Evolutionary conservation across 2,797 vertebrate genomes (phyloP).

Genomic region (Pantherophis alleghaniensis): DNA sequence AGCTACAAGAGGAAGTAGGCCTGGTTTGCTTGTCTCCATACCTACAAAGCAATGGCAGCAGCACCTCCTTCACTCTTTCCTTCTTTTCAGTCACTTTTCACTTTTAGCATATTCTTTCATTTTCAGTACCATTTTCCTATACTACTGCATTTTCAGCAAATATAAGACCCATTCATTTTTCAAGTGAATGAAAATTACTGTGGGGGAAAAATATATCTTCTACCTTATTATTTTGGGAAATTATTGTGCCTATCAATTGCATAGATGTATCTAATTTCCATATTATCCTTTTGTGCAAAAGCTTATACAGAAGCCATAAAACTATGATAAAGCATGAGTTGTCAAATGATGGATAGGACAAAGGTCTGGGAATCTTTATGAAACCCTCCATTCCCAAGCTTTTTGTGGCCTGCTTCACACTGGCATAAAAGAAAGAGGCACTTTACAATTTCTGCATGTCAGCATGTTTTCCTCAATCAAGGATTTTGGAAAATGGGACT

Average conservation of each 20-base stretch:
- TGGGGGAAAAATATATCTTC: neutral
- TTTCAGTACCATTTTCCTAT: neutral
- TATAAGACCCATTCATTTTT: neutral
- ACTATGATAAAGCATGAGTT: neutral
- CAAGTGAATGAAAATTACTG: neutral
- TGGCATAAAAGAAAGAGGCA: neutral
- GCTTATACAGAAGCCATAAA: neutral
- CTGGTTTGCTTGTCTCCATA: neutral
- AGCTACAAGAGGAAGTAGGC: neutral
- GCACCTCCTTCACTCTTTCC: neutral
- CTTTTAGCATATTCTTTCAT: neutral
- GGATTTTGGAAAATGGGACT: neutral
- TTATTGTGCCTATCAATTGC: neutral
- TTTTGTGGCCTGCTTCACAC: neutral
- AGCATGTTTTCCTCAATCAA: neutral
- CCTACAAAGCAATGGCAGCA: neutral
- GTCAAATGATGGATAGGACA: neutral
- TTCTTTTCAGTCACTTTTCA: neutral
- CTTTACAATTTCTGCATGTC: neutral
- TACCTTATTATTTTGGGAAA: neutral
- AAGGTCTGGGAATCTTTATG: neutral
- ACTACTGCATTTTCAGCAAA: neutral
- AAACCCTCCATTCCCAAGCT: neutral
- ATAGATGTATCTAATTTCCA: neutral
- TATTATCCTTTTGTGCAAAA: neutral